Evolutionary conservation across 2,113 vertebrate species (phyloP), one percentile per base, ranked within the genome.

Genomic region (Numenius arquata): DNA sequence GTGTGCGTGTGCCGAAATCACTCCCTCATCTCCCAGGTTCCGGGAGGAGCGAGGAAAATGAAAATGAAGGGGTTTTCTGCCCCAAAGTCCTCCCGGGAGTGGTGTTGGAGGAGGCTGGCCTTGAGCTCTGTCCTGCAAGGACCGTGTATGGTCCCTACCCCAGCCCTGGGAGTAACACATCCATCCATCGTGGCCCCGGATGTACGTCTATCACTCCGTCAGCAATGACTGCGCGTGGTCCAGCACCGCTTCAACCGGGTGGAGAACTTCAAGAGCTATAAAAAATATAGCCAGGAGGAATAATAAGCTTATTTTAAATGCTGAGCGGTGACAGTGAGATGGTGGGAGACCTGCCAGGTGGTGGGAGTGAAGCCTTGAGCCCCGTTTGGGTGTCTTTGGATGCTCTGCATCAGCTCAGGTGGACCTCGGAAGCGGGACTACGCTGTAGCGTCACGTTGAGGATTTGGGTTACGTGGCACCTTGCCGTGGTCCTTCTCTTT

Each of bases 61-160:
- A 36, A 75, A 47, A 22, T 13, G 34, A 78, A 65, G 3, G 41
- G 23, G 1, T 0, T 58, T 85, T 67, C 56, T 82, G n/a, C 32
- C 47, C 61, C 56, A 13, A 0, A n/a, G 8, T 29, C 73, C 11
- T 73, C 21, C 25, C 2, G 0, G 36, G 26, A 71, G 38, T 9
- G 26, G 41, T 62, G n/a, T 20, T 58, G 75, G 78, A 74, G 68
- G 45, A 72, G 47, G 16, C 11, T 29, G 72, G 30, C 53, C 66
- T 62, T 41, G 27, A 41, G 30, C 5, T 55, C 34, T 77, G 26
- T 26, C 50, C 50, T 52, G 26, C 5, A 26, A 52, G 68, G 63
- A 47, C 18, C 3, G 0, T 1, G 4, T 0, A 2, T 47, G 11
- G 58, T 62, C 32, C 16, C 0, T 65, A 43, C 8, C 27, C 12